Evolutionary conservation across 1,140 invertebrate genomes (phyloP), one percentile per base, ranked within the genome.

Genomic region (Aphaenogaster ashmeadi): DNA sequence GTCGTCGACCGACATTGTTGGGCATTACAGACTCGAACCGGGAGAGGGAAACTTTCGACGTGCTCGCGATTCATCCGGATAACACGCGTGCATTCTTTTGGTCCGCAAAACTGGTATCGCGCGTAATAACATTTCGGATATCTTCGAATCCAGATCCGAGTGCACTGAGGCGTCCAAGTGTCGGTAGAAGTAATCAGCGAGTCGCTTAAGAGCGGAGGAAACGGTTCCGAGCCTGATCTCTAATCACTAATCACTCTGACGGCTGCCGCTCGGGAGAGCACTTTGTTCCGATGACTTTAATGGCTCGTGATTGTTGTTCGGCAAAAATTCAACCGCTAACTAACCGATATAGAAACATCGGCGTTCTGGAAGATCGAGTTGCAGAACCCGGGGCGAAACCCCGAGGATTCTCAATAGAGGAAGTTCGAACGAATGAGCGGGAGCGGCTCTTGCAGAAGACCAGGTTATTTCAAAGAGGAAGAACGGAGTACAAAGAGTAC

Each of bases 401-500:
- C 54, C 69, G 77, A 85, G 85, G 81, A 87, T 13, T 36, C 41
- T 86, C 80, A 89, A 92, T 92, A 90, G 54, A 91, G 89, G 81
- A 92, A 91, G 89, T 92, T 92, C 67, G 87, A 89, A 90, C 88
- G 86, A 91, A 87, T 80, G 83, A 72, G 89, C 86, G 87, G 44
- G 77, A 54, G 90, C 85, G 66, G 58, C 27, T 56, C 78, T 58
- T 60, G 80, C 41, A 47, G 66, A 72, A 74, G 79, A 21, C 47
- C 69, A n/a, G 67, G 52, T 60, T 83, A 69, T 83, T 83, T 72
- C 80, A 81, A 67, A 54, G 80, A 47, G 67, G 27, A 84, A 60
- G 69, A 84, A 75, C 80, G 7, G 41, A 60, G 80, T 36, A 75
- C 80, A 84, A 84, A 84, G 80, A 84, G 80, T 72, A 75, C 54